Evolutionary conservation across 2,888 invertebrate species (phyloP).

Genomic region (Bursaphelenchus okinawaensis): DNA sequence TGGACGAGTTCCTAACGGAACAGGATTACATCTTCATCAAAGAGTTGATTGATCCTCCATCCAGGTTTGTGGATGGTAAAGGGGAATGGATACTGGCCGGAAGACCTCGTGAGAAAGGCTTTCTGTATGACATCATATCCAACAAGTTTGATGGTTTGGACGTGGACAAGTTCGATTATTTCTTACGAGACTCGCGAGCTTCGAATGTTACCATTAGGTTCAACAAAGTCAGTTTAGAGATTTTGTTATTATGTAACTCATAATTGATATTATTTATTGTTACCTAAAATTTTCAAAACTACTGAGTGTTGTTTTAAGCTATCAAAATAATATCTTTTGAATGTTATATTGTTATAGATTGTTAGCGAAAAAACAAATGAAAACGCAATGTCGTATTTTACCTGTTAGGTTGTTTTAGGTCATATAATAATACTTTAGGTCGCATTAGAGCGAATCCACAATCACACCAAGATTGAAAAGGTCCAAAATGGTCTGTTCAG

Average conservation of each 20-base stretch:
- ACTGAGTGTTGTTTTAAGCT: neutral
- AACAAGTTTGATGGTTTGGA: conserved; percentile 37
- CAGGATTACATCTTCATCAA: conserved; percentile 61
- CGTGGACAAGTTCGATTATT: conserved; percentile 67
- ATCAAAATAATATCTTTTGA: neutral
- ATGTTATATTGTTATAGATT: neutral
- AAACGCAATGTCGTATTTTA: no score
- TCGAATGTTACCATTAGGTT: conserved; percentile 25
- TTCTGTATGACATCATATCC: conserved; percentile 63
- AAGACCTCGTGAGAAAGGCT: conserved; percentile 58
- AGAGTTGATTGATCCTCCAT: conserved; percentile 60
- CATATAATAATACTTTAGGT: neutral
- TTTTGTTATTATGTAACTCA: neutral
- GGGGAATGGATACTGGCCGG: conserved; percentile 35
- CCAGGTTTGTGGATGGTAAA: conserved; percentile 29
- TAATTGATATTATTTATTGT: no score
- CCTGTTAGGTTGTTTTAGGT: neutral
- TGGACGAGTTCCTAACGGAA: conserved; percentile 56
- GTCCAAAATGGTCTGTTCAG: neutral
- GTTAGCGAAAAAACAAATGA: neutral
- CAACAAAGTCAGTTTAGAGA: conserved; percentile 18
- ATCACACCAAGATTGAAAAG: neutral
- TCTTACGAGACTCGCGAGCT: conserved; percentile 62
- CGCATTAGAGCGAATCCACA: neutral
- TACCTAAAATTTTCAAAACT: no score